Conservation (phyloP, 2,797 vertebrate species). For the Iguana delicatissima region DNA sequence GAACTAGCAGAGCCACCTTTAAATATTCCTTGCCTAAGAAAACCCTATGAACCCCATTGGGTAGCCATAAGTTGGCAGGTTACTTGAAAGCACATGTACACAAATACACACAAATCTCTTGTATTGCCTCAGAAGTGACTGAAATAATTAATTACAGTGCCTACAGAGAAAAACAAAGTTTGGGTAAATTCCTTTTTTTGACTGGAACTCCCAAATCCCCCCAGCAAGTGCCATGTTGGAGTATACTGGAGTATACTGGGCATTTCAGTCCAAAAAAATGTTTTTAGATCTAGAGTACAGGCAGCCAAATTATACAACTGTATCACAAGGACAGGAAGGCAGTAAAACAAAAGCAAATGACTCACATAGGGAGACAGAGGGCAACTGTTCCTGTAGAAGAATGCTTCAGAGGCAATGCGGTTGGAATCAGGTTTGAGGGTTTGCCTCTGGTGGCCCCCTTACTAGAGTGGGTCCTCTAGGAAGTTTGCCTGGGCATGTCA, state of each 20-base stretch:
- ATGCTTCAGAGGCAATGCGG: background rate
- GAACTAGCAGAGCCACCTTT: too few species aligned
- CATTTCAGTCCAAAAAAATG: too few species aligned
- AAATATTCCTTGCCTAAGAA: too few species aligned
- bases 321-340: background rate
- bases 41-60: too few species aligned
- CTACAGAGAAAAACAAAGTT: background rate
- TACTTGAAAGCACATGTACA: too few species aligned
- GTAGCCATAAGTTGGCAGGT: too few species aligned
- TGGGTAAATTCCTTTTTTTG: too few species aligned
- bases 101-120: too few species aligned
- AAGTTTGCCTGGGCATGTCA: background rate
- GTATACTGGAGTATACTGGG: too few species aligned
- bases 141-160: background rate
- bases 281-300: background rate
- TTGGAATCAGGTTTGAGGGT: background rate
- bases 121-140: background rate
- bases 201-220: too few species aligned
- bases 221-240: too few species aligned
- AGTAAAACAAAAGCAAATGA: background rate
- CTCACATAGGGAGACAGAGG: background rate
- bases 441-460: background rate
- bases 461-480: background rate
- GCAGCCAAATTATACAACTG: background rate
- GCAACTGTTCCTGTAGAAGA: background rate